Evolutionary conservation across 2,113 vertebrate genomes (phyloP).

Genomic region (Brienomyrus longianalis): DNA sequence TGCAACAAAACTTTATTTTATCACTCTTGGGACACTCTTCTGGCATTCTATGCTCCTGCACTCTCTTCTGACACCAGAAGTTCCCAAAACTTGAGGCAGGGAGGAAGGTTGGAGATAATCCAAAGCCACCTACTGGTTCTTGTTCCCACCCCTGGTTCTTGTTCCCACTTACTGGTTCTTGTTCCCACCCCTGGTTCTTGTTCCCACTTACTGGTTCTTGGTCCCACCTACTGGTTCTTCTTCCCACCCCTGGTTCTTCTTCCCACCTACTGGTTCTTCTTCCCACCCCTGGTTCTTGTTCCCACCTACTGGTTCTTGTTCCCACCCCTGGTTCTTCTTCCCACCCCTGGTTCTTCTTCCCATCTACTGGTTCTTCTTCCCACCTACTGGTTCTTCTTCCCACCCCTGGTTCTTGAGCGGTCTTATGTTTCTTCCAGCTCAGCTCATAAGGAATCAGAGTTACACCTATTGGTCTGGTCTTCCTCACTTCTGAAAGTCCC

Average conservation of each 20-base stretch:
- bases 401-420: not conserved
- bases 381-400: too few relatives aligned
- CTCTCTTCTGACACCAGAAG: not conserved
- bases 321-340: not conserved
- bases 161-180: too few relatives aligned
- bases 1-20: not conserved
- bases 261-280: too few relatives aligned
- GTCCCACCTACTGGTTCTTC: too few relatives aligned
- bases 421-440: not conserved
- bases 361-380: too few relatives aligned
- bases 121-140: not conserved
- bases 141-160: not conserved
- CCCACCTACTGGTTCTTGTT: not conserved
- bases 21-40: not conserved
- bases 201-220: too few relatives aligned
- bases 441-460: not conserved
- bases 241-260: not conserved
- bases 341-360: too few relatives aligned
- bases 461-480: not conserved
- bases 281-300: too few relatives aligned
- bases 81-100: not conserved
- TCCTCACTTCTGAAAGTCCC: not conserved
- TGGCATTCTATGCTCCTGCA: not conserved
- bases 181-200: too few relatives aligned
- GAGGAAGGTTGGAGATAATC: not conserved